A percentile compares a stretch with the other conserved stretches of the same genome.
Conservation (phyloP, 2,113 vertebrate genomes). For the Tor tambroides region DNA sequence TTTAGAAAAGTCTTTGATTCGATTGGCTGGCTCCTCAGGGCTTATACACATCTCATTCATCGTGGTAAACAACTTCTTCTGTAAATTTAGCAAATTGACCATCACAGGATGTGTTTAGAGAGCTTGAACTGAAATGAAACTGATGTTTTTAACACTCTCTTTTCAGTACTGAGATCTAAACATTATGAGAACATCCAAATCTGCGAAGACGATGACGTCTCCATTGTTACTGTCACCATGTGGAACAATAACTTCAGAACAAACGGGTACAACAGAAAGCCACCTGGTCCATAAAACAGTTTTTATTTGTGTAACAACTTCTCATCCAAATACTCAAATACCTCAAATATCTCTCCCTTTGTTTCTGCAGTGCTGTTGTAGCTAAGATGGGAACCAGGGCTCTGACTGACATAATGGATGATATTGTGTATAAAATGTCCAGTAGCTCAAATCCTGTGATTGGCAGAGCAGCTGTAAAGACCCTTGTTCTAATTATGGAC, state of each 20-base stretch:
- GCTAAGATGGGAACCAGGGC: conserved; percentile 72
- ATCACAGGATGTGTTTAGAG: background rate
- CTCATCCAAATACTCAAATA: background rate
- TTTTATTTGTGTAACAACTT: background rate
- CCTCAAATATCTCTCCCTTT: background rate
- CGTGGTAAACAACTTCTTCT: conserved; percentile 72
- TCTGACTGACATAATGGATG: conserved; percentile 83
- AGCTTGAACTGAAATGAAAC: background rate
- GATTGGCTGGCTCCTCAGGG: conserved; percentile 81
- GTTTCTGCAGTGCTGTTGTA: conserved; percentile 75
- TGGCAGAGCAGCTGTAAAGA: conserved; percentile 80
- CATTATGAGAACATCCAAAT: conserved; percentile 85
- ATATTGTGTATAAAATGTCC: conserved; percentile 87
- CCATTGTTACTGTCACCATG: conserved; percentile 78
- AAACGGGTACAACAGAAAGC: conserved; percentile 77
- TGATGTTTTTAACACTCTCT: conserved; percentile 18
- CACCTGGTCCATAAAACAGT: background rate
- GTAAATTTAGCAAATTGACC: background rate
- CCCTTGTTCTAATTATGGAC: conserved; percentile 79
- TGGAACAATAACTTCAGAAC: conserved; percentile 80
- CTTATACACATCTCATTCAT: conserved; percentile 76
- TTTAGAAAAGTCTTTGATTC: conserved; percentile 84
- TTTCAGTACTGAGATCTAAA: conserved; percentile 83
- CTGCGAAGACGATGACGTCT: conserved; percentile 82
- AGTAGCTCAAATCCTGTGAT: conserved; percentile 79